These are phyloP conservation scores for Stichopus horrens DNA, from an alignment of 53 echinoderm and acorn worm species.

Conservation along the genomic window DNA sequence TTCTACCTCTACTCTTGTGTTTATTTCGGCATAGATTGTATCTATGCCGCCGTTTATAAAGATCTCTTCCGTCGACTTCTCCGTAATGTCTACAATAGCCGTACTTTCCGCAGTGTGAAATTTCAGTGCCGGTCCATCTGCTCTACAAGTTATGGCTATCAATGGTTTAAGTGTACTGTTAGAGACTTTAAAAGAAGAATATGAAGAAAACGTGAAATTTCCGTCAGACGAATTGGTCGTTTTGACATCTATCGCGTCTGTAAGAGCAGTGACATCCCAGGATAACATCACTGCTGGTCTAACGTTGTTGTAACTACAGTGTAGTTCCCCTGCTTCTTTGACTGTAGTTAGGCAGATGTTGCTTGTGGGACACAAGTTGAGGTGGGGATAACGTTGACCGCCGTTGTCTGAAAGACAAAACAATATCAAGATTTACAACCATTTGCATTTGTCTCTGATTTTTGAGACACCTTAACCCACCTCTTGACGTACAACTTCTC, in stretches of 20 bases:
- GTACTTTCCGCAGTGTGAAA: not conserved
- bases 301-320: not conserved
- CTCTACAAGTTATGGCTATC: not conserved
- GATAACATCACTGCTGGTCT: not conserved
- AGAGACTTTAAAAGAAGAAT: not conserved
- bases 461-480: too few species aligned
- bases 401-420: not conserved
- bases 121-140: not conserved
- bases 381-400: not conserved
- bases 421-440: not conserved
- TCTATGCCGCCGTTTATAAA: not conserved
- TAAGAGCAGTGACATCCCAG: not conserved
- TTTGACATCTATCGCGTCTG: not conserved
- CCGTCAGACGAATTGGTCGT: not conserved
- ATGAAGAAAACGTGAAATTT: constrained; percentile 6
- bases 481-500: too few species aligned
- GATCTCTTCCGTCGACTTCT: not conserved
- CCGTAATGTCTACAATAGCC: not conserved
- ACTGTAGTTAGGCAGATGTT: not conserved
- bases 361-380: not conserved
- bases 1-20: not conserved
- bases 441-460: too few species aligned
- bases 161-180: not conserved
- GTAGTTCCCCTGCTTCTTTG: not conserved
- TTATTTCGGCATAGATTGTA: not conserved